These are phyloP conservation scores for Diplodus sargus DNA, from an alignment of 2,797 vertebrate species.

Conservation along the genomic window DNA sequence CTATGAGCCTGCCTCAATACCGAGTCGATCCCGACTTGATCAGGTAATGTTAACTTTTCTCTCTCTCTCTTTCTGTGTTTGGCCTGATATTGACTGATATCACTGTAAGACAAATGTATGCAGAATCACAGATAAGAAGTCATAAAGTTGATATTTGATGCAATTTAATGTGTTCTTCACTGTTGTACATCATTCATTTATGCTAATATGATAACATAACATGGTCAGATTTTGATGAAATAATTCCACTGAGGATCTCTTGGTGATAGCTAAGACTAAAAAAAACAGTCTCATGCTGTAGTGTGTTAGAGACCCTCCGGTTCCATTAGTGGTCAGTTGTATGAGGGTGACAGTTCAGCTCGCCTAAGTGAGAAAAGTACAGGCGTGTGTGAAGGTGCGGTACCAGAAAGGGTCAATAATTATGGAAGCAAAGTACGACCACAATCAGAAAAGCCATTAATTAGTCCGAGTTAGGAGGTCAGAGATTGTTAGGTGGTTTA, in stretches of 20 bases:
- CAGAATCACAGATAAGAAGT: not conserved
- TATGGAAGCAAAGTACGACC: too few species aligned
- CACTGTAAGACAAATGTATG: not conserved
- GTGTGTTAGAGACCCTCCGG: too few species aligned
- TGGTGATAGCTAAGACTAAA: too few species aligned
- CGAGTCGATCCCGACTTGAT: conserved; percentile 85
- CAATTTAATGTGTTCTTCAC: not conserved
- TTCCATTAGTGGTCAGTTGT: too few species aligned
- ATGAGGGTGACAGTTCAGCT: too few species aligned
- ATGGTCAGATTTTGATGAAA: not conserved
- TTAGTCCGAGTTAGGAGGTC: too few species aligned
- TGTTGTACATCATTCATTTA: not conserved
- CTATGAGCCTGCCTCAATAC: conserved; percentile 84
- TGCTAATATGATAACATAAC: not conserved
- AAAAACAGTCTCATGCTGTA: too few species aligned
- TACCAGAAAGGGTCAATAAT: too few species aligned
- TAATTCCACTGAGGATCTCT: not conserved
- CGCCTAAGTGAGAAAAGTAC: too few species aligned
- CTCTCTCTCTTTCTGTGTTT: not conserved
- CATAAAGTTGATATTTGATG: not conserved
- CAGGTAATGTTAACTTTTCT: conserved; percentile 75
- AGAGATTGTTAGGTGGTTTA: too few species aligned
- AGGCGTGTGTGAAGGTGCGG: too few species aligned
- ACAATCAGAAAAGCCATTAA: too few species aligned
- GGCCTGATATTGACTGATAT: not conserved